A percentile compares a stretch with the other conserved stretches of the same genome.
These are phyloP conservation scores for Pseudomyrmex pallidus DNA, from an alignment of 1,140 invertebrate species.

Conservation along the genomic window DNA sequence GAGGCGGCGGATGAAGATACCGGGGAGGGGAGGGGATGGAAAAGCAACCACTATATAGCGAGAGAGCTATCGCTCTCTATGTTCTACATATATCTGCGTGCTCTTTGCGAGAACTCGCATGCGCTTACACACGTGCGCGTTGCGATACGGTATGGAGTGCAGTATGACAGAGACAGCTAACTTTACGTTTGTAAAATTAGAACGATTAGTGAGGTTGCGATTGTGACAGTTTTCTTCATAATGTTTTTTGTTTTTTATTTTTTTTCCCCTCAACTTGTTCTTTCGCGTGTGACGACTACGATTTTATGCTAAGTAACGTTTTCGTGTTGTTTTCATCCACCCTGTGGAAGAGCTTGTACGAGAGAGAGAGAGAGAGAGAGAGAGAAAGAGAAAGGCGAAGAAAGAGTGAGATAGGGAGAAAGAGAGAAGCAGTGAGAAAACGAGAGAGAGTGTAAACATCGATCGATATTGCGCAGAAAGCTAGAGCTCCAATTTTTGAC, in stretches of 20 bases:
- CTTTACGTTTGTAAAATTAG: neutral
- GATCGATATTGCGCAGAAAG: slow-evolving; percentile 81
- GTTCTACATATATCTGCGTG: slow-evolving; percentile 57
- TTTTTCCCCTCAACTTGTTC: neutral
- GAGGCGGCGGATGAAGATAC: slow-evolving; percentile 24
- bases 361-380: slow-evolving; percentile 28
- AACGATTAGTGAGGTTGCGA: neutral
- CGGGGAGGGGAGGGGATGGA: slow-evolving; percentile 9
- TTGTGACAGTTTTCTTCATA: neutral
- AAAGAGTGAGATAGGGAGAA: too few species aligned
- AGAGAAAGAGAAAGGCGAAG: neutral
- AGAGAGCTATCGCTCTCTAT: slow-evolving; percentile 63
- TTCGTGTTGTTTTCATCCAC: slow-evolving; percentile 41
- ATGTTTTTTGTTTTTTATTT: neutral
- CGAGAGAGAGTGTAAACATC: slow-evolving; percentile 66
- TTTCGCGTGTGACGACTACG: too few species aligned
- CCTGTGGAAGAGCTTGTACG: slow-evolving; percentile 32
- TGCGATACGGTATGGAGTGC: neutral
- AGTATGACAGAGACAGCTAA: neutral
- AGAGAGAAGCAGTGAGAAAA: slow-evolving; percentile 52
- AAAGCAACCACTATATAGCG: slow-evolving; percentile 59
- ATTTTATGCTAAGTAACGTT: neutral
- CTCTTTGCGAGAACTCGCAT: slow-evolving; percentile 60
- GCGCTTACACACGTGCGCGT: slow-evolving; percentile 20
- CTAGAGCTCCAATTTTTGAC: slow-evolving; percentile 69